Percentiles rank a stretch among this genome's conserved stretches.
Conservation (phyloP, 2,113 vertebrate genomes). For the Lepus europaeus region DNA sequence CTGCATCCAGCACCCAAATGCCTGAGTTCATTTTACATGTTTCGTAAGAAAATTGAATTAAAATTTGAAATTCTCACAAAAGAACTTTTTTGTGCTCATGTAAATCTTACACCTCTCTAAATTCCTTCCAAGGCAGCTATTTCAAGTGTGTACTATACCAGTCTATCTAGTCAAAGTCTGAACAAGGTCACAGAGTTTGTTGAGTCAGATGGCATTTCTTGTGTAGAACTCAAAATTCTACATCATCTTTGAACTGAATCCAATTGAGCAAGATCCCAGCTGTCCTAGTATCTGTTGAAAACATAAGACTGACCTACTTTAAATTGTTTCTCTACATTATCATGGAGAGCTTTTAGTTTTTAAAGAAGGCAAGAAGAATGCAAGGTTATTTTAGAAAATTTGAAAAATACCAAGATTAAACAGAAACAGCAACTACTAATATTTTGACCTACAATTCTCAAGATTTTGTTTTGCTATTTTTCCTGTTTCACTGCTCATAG, state of each 20-base stretch:
- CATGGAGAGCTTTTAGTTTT: conserved; percentile 49
- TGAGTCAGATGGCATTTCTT: conserved; percentile 30
- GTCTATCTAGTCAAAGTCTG: not conserved
- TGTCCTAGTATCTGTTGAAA: conserved; percentile 62
- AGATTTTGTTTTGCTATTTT: not conserved
- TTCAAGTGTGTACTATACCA: not conserved
- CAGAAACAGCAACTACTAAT: not conserved
- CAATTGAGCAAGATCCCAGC: conserved; percentile 62
- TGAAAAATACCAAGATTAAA: not conserved
- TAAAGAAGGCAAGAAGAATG: not conserved
- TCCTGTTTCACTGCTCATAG: not conserved
- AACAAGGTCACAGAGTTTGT: conserved; percentile 47
- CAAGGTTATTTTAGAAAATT: conserved; percentile 42
- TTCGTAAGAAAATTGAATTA: not conserved
- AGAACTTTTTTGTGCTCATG: not conserved
- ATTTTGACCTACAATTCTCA: not conserved
- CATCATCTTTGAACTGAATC: conserved; percentile 73
- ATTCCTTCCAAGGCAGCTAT: not conserved
- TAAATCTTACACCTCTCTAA: not conserved
- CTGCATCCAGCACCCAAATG: not conserved
- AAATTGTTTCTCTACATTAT: conserved; percentile 19
- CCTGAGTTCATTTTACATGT: not conserved
- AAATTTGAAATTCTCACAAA: not conserved
- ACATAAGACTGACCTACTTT: conserved; percentile 59
- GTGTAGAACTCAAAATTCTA: conserved; percentile 54